These are phyloP conservation scores for Amphiura filiformis DNA, from an alignment of 35 echinoderm and acorn worm genomes.

Conservation along the genomic window DNA sequence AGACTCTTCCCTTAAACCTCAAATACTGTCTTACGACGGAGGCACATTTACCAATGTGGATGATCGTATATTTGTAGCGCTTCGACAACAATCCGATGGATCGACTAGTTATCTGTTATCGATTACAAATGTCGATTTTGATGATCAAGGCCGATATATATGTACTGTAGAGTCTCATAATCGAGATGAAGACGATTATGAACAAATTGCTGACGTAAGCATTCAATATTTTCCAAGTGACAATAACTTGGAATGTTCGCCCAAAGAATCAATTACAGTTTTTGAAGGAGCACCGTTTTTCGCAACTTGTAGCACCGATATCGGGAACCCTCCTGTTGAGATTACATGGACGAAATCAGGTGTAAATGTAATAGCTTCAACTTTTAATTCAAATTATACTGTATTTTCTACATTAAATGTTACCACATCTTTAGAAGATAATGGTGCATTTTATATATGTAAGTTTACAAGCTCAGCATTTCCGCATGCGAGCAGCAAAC, in stretches of 20 bases:
- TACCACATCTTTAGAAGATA: neutral
- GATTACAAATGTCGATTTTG: neutral
- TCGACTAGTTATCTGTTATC: neutral
- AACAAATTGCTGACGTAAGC: neutral
- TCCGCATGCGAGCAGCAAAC: neutral
- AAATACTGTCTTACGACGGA: neutral
- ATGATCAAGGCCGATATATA: neutral
- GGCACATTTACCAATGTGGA: neutral
- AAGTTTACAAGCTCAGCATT: neutral
- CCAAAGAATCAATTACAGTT: neutral
- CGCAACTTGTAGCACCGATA: neutral
- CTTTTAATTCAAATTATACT: neutral
- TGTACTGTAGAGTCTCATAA: neutral
- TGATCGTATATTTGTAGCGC: neutral
- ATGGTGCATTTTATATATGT: neutral
- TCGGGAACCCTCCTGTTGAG: neutral
- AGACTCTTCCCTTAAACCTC: neutral
- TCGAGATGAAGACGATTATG: neutral
- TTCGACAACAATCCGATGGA: neutral
- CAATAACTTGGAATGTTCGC: neutral
- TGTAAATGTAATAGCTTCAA: neutral
- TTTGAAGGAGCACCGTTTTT: neutral
- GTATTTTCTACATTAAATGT: neutral
- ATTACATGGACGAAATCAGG: neutral
- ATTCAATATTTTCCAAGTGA: neutral